Evolutionary conservation across 1,140 invertebrate genomes (phyloP).

Genomic region (Pseudoatta argentina): DNA sequence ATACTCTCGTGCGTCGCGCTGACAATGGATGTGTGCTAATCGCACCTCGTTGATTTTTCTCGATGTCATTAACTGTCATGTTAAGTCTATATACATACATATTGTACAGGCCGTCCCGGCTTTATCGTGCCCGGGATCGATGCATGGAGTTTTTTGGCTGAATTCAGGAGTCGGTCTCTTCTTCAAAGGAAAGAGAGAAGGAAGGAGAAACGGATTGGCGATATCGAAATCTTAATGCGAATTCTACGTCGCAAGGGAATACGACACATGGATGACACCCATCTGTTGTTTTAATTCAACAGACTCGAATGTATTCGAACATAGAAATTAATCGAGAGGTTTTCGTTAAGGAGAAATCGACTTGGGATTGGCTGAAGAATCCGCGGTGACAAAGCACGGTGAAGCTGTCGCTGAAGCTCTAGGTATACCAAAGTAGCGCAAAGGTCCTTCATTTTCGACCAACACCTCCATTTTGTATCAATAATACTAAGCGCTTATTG

Average conservation of each 20-base stretch:
- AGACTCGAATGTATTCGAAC: neutral
- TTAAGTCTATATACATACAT: slow-evolving; percentile 74
- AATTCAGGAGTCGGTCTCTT: slow-evolving; percentile 39
- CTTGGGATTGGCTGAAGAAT: neutral
- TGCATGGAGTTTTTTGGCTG: neutral
- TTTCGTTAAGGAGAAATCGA: slow-evolving; percentile 41
- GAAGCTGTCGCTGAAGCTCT: neutral
- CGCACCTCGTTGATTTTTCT: slow-evolving; percentile 82
- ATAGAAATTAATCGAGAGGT: neutral
- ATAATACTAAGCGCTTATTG: too few species aligned
- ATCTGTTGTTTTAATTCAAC: slow-evolving; percentile 11
- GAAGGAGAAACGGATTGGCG: too few species aligned
- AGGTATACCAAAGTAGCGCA: too few species aligned
- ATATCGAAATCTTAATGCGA: slow-evolving; percentile 5
- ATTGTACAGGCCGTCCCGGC: slow-evolving; percentile 63
- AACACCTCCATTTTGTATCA: too few species aligned
- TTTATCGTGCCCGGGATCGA: slow-evolving; percentile 4
- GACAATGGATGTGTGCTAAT: slow-evolving; percentile 83
- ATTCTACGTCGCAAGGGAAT: neutral
- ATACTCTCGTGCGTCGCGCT: slow-evolving; percentile 60
- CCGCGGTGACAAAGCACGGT: neutral
- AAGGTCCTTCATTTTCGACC: too few species aligned
- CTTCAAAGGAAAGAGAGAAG: neutral
- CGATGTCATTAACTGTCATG: slow-evolving; percentile 82
- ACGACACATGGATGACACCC: neutral